Conservation (phyloP, 2,113 vertebrate genomes). For the Hemibagrus wyckioides region DNA sequence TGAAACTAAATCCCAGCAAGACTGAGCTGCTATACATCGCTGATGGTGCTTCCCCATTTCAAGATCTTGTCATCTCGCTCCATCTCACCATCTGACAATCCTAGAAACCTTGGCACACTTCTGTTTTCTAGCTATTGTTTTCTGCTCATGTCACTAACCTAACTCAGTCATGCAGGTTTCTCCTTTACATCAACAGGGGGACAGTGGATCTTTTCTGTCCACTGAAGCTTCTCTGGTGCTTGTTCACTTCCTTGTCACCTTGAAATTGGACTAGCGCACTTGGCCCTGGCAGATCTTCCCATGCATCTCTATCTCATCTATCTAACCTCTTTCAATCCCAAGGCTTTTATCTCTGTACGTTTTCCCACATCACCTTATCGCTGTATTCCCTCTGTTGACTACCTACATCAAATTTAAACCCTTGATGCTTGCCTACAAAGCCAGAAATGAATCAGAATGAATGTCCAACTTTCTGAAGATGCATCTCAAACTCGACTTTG, state of each 20-base stretch:
- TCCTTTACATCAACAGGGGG: neutral
- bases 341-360: neutral
- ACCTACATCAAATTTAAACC: neutral
- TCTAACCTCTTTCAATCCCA: neutral
- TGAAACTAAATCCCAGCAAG: constrained; percentile 1
- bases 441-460: neutral
- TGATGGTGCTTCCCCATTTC: neutral
- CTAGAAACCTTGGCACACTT: neutral
- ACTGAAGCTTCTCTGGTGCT: neutral
- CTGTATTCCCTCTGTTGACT: neutral
- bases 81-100: neutral
- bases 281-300: neutral
- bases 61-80: neutral
- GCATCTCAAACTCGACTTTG: neutral
- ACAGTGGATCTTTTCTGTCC: neutral
- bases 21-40: neutral
- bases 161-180: neutral
- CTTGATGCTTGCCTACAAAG: neutral
- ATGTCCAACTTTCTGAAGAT: neutral
- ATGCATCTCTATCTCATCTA: neutral
- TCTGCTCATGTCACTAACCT: neutral
- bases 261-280: neutral
- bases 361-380: neutral
- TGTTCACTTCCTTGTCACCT: neutral
- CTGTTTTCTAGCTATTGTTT: neutral